phyloP scores from a whole-genome alignment of 2,113 vertebrate species.

The Sander lucioperca region DNA sequence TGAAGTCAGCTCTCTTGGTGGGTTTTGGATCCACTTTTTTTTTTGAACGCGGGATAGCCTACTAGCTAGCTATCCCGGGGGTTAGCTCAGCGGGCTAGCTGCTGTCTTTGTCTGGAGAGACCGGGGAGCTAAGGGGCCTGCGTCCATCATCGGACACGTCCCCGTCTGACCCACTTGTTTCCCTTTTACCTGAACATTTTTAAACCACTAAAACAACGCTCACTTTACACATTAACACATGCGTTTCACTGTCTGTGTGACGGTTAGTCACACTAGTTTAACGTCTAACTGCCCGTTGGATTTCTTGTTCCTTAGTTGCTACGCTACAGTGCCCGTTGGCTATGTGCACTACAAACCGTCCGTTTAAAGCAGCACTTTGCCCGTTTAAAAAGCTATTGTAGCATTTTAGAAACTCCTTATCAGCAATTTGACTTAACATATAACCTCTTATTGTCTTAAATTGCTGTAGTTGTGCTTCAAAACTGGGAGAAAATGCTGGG shows the following conservation, averaged over 20 bases:
- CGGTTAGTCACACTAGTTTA: not conserved
- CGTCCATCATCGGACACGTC: constrained; percentile 75
- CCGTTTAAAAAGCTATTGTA: not conserved
- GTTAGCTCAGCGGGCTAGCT: constrained; percentile 77
- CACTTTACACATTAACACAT: no score
- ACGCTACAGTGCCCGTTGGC: not conserved
- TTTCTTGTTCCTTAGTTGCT: no score
- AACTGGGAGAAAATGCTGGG: no score
- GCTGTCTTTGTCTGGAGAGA: constrained; percentile 80
- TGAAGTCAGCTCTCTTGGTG: not conserved
- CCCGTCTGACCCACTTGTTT: constrained; percentile 49
- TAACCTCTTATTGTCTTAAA: rapidly evolving
- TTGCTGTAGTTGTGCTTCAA: rapidly evolving
- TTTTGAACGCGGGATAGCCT: constrained; percentile 68
- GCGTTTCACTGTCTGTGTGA: not conserved
- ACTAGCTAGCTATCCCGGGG: constrained; percentile 50
- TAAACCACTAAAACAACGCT: rapidly evolving
- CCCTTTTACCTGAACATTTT: not conserved
- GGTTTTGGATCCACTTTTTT: constrained; percentile 51
- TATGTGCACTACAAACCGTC: not conserved
- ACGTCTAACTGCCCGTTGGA: no score
- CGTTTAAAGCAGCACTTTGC: not conserved
- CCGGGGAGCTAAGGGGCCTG: constrained; percentile 55
- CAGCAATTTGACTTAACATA: rapidly evolving
- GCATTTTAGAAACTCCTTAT: not conserved